A percentile compares a stretch with the other conserved stretches of the same genome.
Evolutionary conservation across 2,113 vertebrate species (phyloP).

Genomic region (Hystrix brachyura): DNA sequence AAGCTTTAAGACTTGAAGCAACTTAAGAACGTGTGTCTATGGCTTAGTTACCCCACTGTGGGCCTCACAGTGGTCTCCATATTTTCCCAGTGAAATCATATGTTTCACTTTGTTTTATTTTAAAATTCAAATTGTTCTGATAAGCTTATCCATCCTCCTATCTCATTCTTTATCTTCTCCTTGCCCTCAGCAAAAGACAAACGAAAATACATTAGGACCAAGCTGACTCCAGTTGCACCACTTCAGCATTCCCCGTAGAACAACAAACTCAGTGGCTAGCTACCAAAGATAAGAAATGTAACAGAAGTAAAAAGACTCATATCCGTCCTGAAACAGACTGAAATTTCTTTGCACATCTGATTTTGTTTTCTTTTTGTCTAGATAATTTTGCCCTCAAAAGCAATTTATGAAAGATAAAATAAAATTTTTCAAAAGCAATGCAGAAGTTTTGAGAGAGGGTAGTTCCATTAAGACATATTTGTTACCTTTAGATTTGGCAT

Average conservation of each 20-base stretch:
- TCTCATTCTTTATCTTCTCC: not conserved
- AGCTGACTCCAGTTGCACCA: not conserved
- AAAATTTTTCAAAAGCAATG: not conserved
- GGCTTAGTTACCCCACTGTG: not conserved
- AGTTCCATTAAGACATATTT: not conserved
- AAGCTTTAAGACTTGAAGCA: not conserved
- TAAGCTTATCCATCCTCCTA: not conserved
- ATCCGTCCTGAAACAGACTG: not conserved
- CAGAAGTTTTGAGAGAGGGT: not conserved
- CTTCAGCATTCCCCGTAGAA: not conserved
- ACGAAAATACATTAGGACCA: not conserved
- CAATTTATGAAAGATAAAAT: conserved; percentile 19
- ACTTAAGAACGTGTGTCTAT: not conserved
- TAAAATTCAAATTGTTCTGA: conserved; percentile 31
- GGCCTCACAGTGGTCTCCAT: not conserved
- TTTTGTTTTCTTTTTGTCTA: not conserved
- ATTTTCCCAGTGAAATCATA: not conserved
- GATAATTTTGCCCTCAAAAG: not conserved
- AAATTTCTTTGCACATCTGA: not conserved
- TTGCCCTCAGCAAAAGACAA: conserved; percentile 20
- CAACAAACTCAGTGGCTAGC: not conserved
- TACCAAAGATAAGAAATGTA: conserved; percentile 56
- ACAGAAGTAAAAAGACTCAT: not conserved
- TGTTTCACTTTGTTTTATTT: conserved; percentile 37
- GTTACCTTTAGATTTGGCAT: not conserved